phyloP scores from a whole-genome alignment of 2,888 invertebrate species.

The Schizotus pectinicornis region DNA sequence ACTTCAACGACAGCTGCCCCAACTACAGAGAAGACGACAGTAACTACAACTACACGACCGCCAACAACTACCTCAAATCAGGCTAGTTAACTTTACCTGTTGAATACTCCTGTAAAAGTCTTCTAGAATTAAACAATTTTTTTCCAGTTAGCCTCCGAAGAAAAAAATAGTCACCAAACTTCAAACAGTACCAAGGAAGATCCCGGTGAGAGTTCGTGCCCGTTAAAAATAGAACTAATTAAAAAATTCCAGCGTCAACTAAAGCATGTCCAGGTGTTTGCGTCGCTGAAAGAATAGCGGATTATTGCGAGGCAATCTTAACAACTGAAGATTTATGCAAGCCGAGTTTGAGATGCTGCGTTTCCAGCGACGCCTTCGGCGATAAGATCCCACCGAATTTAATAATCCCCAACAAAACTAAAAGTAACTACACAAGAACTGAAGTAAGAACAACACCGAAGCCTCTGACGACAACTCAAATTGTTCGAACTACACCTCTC shows the following conservation, averaged over 20 bases:
- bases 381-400: conserved; percentile 75
- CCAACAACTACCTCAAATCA: conserved; percentile 38
- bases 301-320: conserved; percentile 86
- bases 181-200: conserved; percentile 21
- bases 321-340: conserved; percentile 76
- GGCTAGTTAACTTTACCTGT: conserved; percentile 27
- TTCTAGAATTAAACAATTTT: conserved; percentile 4
- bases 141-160: conserved; percentile 41
- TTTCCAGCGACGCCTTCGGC: conserved; percentile 75
- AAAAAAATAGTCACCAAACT: conserved; percentile 27
- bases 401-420: conserved; percentile 71
- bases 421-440: conserved; percentile 59
- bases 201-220: conserved; percentile 10
- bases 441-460: conserved; percentile 52
- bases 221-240: background rate
- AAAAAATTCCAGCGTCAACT: conserved; percentile 21
- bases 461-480: conserved; percentile 51
- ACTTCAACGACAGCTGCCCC: conserved; percentile 47
- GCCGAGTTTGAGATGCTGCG: conserved; percentile 80
- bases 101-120: background rate
- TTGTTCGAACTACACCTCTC: conserved; percentile 49
- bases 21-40: conserved; percentile 41
- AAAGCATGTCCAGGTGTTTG: conserved; percentile 80
- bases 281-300: conserved; percentile 79
- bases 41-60: conserved; percentile 19